phyloP scores from a whole-genome alignment of 2,888 invertebrate genomes.

The Pollenia griseotomentosa region DNA sequence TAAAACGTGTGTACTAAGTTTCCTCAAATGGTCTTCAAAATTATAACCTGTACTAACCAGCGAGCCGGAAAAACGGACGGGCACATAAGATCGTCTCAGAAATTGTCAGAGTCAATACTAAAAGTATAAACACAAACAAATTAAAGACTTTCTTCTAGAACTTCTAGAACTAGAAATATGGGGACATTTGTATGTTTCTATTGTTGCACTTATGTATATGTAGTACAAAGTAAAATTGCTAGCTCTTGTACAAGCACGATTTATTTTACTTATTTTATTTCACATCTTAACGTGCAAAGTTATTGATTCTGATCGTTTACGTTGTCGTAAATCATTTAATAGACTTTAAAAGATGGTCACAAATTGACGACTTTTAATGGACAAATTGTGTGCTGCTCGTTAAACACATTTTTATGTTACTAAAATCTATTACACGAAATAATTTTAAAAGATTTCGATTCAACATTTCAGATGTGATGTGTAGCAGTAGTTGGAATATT shows the following conservation, averaged over 20 bases:
- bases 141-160: too few species aligned
- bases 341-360: conserved; percentile 16
- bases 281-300: not conserved
- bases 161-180: too few species aligned
- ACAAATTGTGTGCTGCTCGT: conserved; percentile 48
- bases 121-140: too few species aligned
- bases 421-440: conserved; percentile 22
- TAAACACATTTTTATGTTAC: not conserved
- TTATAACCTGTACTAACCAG: too few species aligned
- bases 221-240: not conserved
- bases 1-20: too few species aligned
- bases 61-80: too few species aligned
- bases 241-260: not conserved
- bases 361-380: conserved; percentile 55
- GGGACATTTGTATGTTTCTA: too few species aligned
- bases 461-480: conserved; percentile 52
- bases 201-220: too few species aligned
- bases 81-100: too few species aligned
- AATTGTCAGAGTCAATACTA: too few species aligned
- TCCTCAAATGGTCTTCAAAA: too few species aligned
- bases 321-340: not conserved
- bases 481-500: conserved; percentile 19
- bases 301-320: conserved; percentile 32
- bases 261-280: not conserved
- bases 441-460: not conserved